Conservation (phyloP, 2,888 invertebrate species). For the Orchesellides sinensis region DNA sequence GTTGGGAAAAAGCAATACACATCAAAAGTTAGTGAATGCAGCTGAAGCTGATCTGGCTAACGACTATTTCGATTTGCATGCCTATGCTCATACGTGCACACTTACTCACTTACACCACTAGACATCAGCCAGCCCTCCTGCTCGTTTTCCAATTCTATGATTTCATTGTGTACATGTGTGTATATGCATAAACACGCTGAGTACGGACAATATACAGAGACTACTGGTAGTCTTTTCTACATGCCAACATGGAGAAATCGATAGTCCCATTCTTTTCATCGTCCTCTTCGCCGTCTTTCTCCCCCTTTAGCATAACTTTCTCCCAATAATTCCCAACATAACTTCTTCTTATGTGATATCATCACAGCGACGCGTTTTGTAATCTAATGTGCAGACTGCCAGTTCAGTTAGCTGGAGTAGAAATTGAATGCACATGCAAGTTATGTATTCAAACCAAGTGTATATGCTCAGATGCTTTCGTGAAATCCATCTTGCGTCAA, state of each 20-base stretch:
- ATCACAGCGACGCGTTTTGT: not conserved
- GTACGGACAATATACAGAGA: not conserved
- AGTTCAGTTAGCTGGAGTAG: not conserved
- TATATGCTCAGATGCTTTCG: too few species aligned
- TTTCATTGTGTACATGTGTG: not conserved
- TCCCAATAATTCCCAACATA: constrained; percentile 43
- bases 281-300: constrained; percentile 7
- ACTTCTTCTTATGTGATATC: constrained; percentile 32
- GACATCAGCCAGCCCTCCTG: constrained; percentile 33
- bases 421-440: too few species aligned
- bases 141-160: constrained; percentile 38
- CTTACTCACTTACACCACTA: too few species aligned
- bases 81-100: constrained; percentile 30
- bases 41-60: constrained; percentile 59
- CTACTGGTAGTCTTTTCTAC: not conserved
- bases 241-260: constrained; percentile 46
- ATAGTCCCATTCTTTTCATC: constrained; percentile 45
- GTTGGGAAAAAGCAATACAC: constrained; percentile 53
- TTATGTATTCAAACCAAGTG: too few species aligned
- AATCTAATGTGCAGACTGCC: constrained; percentile 35
- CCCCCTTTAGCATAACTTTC: constrained; percentile 51
- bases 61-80: constrained; percentile 53
- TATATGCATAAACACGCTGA: not conserved
- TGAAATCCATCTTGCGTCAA: constrained; percentile 18
- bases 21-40: constrained; percentile 55